Evolutionary conservation across 2,888 invertebrate genomes (phyloP), one percentile per base, ranked within the genome.

Genomic region (Acronicta aceris): DNA sequence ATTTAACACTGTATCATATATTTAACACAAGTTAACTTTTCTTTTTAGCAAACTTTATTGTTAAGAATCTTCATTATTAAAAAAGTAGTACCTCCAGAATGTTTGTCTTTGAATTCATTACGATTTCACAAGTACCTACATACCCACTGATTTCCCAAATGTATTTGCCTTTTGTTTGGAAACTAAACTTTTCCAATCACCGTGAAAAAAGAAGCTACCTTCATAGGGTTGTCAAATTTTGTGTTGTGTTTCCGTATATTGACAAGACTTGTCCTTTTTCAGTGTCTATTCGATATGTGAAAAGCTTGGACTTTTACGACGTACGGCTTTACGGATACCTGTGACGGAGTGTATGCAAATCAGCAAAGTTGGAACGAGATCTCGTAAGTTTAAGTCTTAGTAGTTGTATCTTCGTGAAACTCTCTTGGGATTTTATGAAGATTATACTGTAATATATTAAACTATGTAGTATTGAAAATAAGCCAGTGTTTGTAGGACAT

Each of bases 111-210:
- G 64, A 75, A 72, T 75, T 63, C 65, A 72, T 70, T 59, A 70
- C 56, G 47, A 47, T 51, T 55, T 52, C 49, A 50, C 21, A 49
- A 61, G 57, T 65, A 58, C 43, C 30, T 51, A 54, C 9, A 21
- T 47, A 47, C 40, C n/a, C 48, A 55, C 59, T 68, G 65, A 67
- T 76, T 76, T 68, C 71, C 68, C 64, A 67, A 66, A 71, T 59
- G 69, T 55, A 65, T 65, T 69, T 64, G 52, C 48, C 54, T 60
- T 62, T 67, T 59, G 64, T 62, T 43, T 64, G 69, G 74, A 74
- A 71, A 70, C 61, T 70, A 62, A 81, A 81, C 78, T 83, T 85
- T 82, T 80, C 75, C 80, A 81, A 84, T 84, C 76, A 81, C 70
- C 71, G 74, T 69, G 74, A 75, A 76, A 74, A 72, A 75, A 71